These are phyloP conservation scores for Sinonovacula constricta DNA, from an alignment of 1,140 invertebrate genomes.

Conservation along the genomic window DNA sequence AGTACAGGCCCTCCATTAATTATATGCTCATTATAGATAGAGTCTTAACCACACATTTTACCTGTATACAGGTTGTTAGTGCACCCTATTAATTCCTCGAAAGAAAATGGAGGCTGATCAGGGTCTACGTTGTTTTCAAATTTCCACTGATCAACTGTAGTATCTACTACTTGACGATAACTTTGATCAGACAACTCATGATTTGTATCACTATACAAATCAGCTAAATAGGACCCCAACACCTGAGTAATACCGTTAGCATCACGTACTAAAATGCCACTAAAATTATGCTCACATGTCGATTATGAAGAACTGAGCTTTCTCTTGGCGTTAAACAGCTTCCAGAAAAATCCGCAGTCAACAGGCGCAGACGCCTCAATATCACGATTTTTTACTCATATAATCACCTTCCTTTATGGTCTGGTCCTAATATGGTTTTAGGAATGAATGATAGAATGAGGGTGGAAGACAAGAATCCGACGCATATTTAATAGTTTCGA, in stretches of 20 bases:
- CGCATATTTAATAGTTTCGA: too few relatives aligned
- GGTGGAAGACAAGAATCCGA: too few relatives aligned
- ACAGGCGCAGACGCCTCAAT: not conserved
- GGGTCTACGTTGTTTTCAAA: not conserved
- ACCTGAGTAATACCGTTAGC: not conserved
- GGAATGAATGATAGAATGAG: too few relatives aligned
- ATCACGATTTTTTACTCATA: not conserved
- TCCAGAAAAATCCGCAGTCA: not conserved
- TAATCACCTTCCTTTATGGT: too few relatives aligned
- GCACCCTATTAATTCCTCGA: too few relatives aligned
- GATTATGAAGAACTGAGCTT: not conserved
- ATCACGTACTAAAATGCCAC: not conserved
- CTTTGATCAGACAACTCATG: not conserved
- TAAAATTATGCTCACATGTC: not conserved
- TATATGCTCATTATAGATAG: not conserved
- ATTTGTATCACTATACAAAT: not conserved
- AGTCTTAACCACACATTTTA: slow-evolving; percentile 2
- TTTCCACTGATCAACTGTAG: not conserved
- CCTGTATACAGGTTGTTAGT: not conserved
- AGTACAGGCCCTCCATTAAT: not conserved
- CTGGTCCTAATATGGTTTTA: too few relatives aligned
- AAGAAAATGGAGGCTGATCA: not conserved
- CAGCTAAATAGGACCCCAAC: not conserved
- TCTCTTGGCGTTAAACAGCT: not conserved
- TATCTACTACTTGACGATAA: not conserved